These are phyloP conservation scores for Misgurnus mizolepis DNA, from an alignment of 2,113 vertebrate genomes.

Conservation along the genomic window DNA sequence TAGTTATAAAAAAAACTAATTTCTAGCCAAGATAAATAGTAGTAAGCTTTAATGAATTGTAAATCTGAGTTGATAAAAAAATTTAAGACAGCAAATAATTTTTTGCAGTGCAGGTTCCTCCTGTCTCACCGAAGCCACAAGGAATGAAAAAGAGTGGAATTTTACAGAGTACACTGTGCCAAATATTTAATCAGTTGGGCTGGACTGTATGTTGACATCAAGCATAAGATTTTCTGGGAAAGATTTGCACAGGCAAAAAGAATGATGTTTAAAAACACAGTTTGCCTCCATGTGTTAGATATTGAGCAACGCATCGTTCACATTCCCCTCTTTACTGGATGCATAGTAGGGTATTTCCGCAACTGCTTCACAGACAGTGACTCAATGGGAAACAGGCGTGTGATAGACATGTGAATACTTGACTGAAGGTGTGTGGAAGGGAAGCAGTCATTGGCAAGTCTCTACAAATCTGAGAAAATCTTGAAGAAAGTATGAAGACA, in stretches of 20 bases:
- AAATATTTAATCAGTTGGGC: not conserved
- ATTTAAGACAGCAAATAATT: no score
- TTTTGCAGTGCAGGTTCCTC: not conserved
- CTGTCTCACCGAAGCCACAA: not conserved
- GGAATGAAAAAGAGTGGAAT: not conserved
- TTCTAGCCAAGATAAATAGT: no score
- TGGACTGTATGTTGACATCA: constrained; percentile 4
- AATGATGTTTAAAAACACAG: constrained; percentile 5
- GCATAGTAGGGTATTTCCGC: constrained; percentile 45
- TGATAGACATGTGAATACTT: constrained; percentile 7
- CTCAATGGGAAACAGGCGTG: constrained; percentile 42
- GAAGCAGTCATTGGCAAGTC: constrained; percentile 45
- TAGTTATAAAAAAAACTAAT: no score
- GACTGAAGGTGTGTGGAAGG: constrained; percentile 48
- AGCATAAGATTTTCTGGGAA: not conserved
- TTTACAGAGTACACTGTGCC: not conserved
- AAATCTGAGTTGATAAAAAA: no score
- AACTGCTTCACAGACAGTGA: constrained; percentile 38
- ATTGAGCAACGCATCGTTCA: constrained; percentile 30
- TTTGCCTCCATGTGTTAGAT: constrained; percentile 11
- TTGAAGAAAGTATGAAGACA: not conserved
- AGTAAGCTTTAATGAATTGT: no score
- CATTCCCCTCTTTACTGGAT: not conserved
- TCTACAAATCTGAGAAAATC: constrained; percentile 33
- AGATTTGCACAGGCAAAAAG: not conserved